These are phyloP conservation scores for Nyctibius grandis DNA, from an alignment of 2,797 vertebrate genomes.

Conservation along the genomic window DNA sequence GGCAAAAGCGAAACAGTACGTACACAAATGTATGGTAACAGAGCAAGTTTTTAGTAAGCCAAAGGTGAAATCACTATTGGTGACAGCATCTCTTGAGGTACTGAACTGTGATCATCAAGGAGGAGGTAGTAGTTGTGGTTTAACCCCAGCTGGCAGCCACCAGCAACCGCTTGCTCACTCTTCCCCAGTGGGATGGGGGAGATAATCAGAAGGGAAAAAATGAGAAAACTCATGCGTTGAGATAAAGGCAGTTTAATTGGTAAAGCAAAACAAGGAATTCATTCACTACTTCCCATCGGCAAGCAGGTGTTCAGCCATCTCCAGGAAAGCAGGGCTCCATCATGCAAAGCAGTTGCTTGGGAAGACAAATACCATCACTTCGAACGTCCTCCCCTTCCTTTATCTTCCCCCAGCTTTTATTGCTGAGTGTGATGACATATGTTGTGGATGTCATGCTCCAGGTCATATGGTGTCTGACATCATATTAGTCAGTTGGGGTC, in stretches of 20 bases:
- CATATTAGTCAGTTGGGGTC: not conserved
- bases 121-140: not conserved
- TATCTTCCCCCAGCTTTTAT: not conserved
- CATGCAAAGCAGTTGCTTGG: rapidly evolving
- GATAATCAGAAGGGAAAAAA: not conserved
- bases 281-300: rapidly evolving
- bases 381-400: rapidly evolving
- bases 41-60: not conserved
- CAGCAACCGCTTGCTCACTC: rapidly evolving
- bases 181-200: rapidly evolving
- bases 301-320: not conserved
- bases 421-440: rapidly evolving
- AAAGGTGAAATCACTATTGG: not conserved
- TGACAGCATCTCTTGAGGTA: not conserved
- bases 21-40: not conserved
- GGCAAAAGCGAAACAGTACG: slow-evolving; percentile 61
- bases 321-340: not conserved
- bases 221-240: not conserved
- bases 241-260: not conserved
- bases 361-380: rapidly evolving
- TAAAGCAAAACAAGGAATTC: not conserved
- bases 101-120: not conserved
- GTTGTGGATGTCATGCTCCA: too few species aligned
- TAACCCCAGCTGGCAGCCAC: too few species aligned
- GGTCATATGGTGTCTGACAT: not conserved